Conservation (phyloP, 2,113 vertebrate species). For the Cepphus grylle region DNA sequence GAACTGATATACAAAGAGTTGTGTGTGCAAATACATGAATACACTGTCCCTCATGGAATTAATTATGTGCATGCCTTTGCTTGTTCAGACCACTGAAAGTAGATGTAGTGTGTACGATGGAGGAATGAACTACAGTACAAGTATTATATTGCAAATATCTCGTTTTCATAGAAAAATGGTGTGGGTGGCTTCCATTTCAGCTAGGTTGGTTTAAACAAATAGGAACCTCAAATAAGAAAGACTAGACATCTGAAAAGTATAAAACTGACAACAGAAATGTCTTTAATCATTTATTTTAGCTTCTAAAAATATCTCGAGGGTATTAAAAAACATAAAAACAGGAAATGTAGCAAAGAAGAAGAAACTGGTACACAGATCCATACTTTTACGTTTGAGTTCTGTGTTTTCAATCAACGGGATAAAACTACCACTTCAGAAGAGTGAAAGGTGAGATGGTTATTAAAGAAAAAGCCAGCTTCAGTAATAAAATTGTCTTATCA, state of each 20-base stretch:
- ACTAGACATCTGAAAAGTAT: background rate
- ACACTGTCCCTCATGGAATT: conserved; percentile 31
- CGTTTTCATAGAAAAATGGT: conserved; percentile 7
- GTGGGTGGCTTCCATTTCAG: conserved; percentile 18
- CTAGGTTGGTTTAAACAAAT: conserved; percentile 1
- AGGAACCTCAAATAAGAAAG: background rate
- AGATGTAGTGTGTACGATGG: background rate
- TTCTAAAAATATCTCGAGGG: background rate
- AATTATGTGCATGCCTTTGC: conserved; percentile 32
- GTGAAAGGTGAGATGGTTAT: background rate
- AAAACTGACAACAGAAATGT: background rate
- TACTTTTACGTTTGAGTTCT: background rate
- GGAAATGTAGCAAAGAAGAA: background rate
- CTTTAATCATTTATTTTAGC: conserved; percentile 5
- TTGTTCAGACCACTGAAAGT: conserved; percentile 34
- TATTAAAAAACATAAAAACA: background rate
- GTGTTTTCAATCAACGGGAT: background rate
- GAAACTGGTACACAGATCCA: background rate
- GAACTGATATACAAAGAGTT: conserved; percentile 9
- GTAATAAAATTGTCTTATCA: background rate
- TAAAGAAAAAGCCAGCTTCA: background rate
- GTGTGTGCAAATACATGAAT: background rate
- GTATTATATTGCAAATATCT: conserved; percentile 15
- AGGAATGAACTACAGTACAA: background rate
- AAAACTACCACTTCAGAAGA: background rate